Percentiles rank a stretch among this genome's conserved stretches.
Conservation (phyloP, 2,113 vertebrate species). For the Caloenas nicobarica region DNA sequence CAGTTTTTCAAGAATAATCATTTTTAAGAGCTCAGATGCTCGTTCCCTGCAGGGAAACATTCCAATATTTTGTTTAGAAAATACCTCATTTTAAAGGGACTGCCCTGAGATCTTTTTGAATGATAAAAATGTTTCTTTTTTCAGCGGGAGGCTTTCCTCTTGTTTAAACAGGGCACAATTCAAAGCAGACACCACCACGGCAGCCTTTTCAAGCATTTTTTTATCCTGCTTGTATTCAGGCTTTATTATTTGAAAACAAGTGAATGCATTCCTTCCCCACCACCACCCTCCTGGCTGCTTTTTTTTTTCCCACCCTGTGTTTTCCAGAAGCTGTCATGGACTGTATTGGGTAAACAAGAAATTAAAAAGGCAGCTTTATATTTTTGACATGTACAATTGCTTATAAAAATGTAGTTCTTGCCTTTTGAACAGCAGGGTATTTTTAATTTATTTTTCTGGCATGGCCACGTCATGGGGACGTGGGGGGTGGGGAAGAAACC, state of each 20-base stretch:
- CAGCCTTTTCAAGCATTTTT: slow-evolving; percentile 32
- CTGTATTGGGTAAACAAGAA: slow-evolving; percentile 50
- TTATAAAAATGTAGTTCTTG: slow-evolving; percentile 27
- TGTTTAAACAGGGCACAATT: slow-evolving; percentile 55
- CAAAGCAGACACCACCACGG: slow-evolving; percentile 25
- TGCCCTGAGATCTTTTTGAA: slow-evolving; percentile 51
- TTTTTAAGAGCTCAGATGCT: slow-evolving; percentile 32
- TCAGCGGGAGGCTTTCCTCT: slow-evolving; percentile 50
- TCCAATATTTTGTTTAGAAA: slow-evolving; percentile 63
- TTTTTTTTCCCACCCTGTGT: neutral
- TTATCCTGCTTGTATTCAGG: slow-evolving; percentile 13
- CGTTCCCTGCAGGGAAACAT: slow-evolving; percentile 41
- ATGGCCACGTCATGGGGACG: neutral
- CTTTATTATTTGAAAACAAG: slow-evolving; percentile 63
- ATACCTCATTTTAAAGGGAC: slow-evolving; percentile 54
- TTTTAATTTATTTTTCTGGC: neutral
- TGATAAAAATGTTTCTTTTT: slow-evolving; percentile 66
- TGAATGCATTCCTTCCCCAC: slow-evolving; percentile 27
- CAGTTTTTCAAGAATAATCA: neutral
- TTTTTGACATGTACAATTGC: slow-evolving; percentile 38
- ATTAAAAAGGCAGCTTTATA: slow-evolving; percentile 27
- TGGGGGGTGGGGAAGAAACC: neutral
- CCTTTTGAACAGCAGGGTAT: neutral
- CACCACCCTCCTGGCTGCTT: neutral
- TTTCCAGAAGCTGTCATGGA: slow-evolving; percentile 8